These are phyloP conservation scores for Neosilurus mollespiculum DNA, from an alignment of 2,797 vertebrate species.

Conservation along the genomic window DNA sequence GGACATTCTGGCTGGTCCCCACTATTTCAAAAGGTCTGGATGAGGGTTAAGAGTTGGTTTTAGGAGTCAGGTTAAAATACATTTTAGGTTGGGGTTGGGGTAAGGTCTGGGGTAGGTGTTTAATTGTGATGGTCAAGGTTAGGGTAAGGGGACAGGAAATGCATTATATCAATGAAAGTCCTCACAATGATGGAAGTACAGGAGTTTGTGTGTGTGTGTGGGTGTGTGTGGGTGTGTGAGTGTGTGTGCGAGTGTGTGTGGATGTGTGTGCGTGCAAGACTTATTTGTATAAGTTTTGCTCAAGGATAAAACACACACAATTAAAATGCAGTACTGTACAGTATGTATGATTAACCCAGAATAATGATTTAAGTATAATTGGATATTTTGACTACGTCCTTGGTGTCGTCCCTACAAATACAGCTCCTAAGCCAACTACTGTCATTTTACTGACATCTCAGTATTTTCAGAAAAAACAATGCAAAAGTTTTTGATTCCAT, in stretches of 20 bases:
- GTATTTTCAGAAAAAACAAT: neutral
- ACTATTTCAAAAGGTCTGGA: too few relatives aligned
- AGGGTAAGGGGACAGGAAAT: too few relatives aligned
- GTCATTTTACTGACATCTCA: neutral
- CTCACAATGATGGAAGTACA: too few relatives aligned
- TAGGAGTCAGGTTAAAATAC: too few relatives aligned
- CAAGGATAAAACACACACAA: neutral
- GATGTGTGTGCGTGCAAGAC: too few relatives aligned
- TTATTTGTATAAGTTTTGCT: neutral
- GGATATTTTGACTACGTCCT: neutral
- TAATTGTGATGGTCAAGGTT: too few relatives aligned
- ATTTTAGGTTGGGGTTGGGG: too few relatives aligned
- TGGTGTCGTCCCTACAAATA: neutral
- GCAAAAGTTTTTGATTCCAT: constrained; percentile 18
- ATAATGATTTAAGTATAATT: constrained; percentile 1
- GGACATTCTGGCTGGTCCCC: too few relatives aligned
- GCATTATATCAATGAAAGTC: too few relatives aligned
- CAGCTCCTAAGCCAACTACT: constrained; percentile 3
- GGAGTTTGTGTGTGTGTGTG: neutral
- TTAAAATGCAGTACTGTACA: neutral
- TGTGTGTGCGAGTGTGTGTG: neutral
- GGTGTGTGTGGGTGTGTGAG: too few relatives aligned
- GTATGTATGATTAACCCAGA: neutral
- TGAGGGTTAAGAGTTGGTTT: too few relatives aligned
- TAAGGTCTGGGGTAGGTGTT: too few relatives aligned